These are phyloP conservation scores for Semaprochilodus insignis DNA, from an alignment of 2,797 vertebrate genomes.

Conservation along the genomic window DNA sequence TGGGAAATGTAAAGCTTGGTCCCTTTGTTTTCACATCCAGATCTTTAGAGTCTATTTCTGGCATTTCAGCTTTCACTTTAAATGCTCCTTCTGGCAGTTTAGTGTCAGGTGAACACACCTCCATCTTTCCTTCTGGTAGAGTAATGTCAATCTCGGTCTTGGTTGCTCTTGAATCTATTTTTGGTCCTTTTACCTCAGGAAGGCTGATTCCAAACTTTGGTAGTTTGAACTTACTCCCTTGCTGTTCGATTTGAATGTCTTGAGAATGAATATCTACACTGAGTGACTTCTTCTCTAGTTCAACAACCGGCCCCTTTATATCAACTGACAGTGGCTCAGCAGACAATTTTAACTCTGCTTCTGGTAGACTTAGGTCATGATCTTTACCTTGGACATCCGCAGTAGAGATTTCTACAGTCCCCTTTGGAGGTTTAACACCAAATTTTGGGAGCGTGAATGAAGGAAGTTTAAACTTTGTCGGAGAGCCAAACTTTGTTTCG, in stretches of 20 bases:
- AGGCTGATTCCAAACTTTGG: constrained; percentile 65
- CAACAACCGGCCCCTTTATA: not conserved
- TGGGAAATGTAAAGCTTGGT: constrained; percentile 35
- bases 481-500: constrained; percentile 1
- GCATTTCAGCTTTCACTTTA: constrained; percentile 3
- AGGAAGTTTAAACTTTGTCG: constrained; percentile 43
- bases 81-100: not conserved
- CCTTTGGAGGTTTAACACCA: constrained; percentile 41
- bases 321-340: constrained; percentile 15
- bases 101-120: constrained; percentile 14
- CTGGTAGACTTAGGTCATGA: constrained; percentile 23
- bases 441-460: constrained; percentile 53
- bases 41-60: constrained; percentile 45
- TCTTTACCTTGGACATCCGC: constrained; percentile 39
- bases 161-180: not conserved
- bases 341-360: rapidly evolving
- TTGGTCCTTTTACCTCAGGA: constrained; percentile 8
- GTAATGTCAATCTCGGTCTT: not conserved
- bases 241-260: constrained; percentile 6
- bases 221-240: constrained; percentile 51
- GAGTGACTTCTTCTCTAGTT: not conserved
- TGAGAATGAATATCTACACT: too few relatives aligned
- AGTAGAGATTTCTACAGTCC: not conserved
- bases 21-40: constrained; percentile 30
- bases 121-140: constrained; percentile 1